Evolutionary conservation across 2,888 invertebrate genomes (phyloP).

Genomic region (Nycteola revayana): DNA sequence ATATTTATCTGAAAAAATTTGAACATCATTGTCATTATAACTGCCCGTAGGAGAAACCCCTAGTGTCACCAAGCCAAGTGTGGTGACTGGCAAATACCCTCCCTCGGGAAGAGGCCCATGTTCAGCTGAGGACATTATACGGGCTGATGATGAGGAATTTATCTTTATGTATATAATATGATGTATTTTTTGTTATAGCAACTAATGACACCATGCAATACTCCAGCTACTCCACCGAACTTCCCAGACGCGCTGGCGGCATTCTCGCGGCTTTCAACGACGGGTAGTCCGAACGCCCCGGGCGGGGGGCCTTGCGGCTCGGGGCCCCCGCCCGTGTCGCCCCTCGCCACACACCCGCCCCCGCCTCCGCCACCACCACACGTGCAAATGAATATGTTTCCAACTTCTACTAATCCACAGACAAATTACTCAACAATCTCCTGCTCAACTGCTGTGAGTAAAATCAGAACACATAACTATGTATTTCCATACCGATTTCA

Average conservation of each 20-base stretch:
- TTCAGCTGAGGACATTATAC: too few relatives aligned
- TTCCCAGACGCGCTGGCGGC: slow-evolving; percentile 95
- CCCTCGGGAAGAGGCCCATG: too few relatives aligned
- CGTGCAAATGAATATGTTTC: slow-evolving; percentile 59
- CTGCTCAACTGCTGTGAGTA: slow-evolving; percentile 75
- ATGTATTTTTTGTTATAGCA: slow-evolving; percentile 74
- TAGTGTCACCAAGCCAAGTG: too few relatives aligned
- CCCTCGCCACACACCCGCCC: slow-evolving; percentile 70
- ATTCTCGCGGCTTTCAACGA: slow-evolving; percentile 93
- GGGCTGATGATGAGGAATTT: too few relatives aligned
- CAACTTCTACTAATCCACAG: slow-evolving; percentile 60
- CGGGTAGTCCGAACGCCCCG: slow-evolving; percentile 72
- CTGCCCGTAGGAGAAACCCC: too few relatives aligned
- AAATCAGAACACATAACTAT: too few relatives aligned
- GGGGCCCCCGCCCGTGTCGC: slow-evolving; percentile 66
- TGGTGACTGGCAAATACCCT: too few relatives aligned
- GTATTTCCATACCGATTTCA: too few relatives aligned
- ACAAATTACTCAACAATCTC: slow-evolving; percentile 67
- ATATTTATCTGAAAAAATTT: too few relatives aligned
- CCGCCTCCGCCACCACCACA: slow-evolving; percentile 50
- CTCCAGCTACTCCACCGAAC: slow-evolving; percentile 96
- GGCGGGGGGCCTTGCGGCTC: slow-evolving; percentile 48
- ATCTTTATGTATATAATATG: too few relatives aligned
- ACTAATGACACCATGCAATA: slow-evolving; percentile 96
- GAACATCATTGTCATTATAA: too few relatives aligned